Evolutionary conservation across 1,140 invertebrate species (phyloP), one percentile per base, ranked within the genome.

Genomic region (Colletes latitarsis): DNA sequence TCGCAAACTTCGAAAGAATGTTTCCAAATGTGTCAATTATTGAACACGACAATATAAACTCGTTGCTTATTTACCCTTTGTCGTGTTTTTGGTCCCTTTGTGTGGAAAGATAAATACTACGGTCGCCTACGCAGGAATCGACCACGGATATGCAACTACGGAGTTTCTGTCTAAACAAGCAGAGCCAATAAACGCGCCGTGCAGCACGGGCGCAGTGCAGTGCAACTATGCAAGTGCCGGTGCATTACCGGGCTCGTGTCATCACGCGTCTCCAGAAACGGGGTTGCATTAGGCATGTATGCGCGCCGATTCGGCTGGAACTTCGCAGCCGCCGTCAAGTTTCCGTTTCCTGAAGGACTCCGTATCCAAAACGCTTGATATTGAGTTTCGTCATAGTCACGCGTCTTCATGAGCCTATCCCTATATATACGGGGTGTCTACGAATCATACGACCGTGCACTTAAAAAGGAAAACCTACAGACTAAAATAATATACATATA

Each of bases 401-500:
- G 82, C 68, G 17, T 75, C 75, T 80, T 81, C 52, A 55, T 55
- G 53, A 10, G 39, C 55, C 43, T 81, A 81, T 84, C 76, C 71
- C 77, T 71, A 85, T 85, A 30, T 2, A 30, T 2, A 30, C 30
- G 30, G 30, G 30, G 30, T 30, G 30, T 46, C 43, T 46, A 9
- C 43, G 3, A 46, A 46, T 46, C 43, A 30, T 2, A 30, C 30
- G 30, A 30, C 0, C 30, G 30, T 30, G n/a, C n/a, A 30, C 30
- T 30, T 30, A 0, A 30, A 30, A 30, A 30, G 30, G 30, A 0
- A 30, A 30, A 30, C n/a, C n/a, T 30, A 30, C 2, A 30, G 30
- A 30, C 30, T 30, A 30, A 30, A 30, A 30, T 30, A 30, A 30
- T 30, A 30, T 30, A 30, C 30, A 30, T 30, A 30, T 2, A 30